These are phyloP conservation scores for Drosophila mojavensis DNA, from an alignment of 1,140 invertebrate genomes.

Conservation along the genomic window DNA sequence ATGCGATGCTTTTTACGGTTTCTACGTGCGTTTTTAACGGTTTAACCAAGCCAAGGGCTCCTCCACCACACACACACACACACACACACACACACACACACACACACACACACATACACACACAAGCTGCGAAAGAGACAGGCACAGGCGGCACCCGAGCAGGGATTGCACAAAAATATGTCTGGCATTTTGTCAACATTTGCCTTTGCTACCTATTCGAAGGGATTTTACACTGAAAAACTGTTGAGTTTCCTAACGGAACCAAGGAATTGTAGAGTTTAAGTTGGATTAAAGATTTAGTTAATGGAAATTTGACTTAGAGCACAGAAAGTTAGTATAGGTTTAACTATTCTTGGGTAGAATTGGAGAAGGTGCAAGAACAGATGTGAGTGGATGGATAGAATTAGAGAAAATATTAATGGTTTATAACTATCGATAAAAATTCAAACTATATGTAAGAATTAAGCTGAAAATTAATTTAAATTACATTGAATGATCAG, in stretches of 20 bases:
- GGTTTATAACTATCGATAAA: too few relatives aligned
- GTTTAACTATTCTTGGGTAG: neutral
- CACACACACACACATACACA: too few relatives aligned
- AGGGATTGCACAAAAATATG: constrained; percentile 10
- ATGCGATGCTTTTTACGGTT: constrained; percentile 64
- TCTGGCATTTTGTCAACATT: constrained; percentile 9
- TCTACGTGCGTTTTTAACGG: constrained; percentile 62
- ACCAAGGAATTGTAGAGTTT: neutral
- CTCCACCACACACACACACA: neutral
- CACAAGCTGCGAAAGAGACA: neutral
- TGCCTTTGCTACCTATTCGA: constrained; percentile 8
- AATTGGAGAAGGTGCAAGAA: neutral
- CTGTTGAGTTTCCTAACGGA: neutral
- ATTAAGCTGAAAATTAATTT: too few relatives aligned
- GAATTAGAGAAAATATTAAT: too few relatives aligned
- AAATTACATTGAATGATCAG: too few relatives aligned
- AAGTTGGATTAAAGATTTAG: neutral
- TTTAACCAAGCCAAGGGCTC: constrained; percentile 8
- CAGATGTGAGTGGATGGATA: too few relatives aligned
- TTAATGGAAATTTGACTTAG: too few relatives aligned
- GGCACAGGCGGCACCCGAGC: constrained; percentile 5
- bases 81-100: neutral
- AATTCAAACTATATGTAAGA: too few relatives aligned
- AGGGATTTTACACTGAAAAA: constrained; percentile 8
- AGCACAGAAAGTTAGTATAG: too few relatives aligned